phyloP scores from a whole-genome alignment of 2,888 invertebrate species.

The Syrista parreyssii region DNA sequence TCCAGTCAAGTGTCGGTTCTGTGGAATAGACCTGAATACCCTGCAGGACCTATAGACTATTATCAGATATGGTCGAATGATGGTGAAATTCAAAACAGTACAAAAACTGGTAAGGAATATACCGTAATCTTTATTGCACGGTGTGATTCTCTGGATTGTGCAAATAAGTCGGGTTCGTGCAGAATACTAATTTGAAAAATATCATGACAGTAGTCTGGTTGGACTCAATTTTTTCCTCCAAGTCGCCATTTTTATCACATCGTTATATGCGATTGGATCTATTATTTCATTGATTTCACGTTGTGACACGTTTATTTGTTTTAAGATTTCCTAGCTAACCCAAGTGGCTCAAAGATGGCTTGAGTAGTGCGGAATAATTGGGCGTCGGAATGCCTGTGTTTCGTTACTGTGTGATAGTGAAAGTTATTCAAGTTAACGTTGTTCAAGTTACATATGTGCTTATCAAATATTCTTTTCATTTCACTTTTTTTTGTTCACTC shows the following conservation, averaged over 20 bases:
- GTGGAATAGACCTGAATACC: conserved; percentile 67
- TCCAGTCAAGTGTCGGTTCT: conserved; percentile 65
- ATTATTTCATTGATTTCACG: too few species aligned
- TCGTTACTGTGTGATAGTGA: neutral
- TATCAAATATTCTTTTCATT: too few species aligned
- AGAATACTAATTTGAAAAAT: too few species aligned
- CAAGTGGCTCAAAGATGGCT: too few species aligned
- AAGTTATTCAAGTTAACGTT: neutral
- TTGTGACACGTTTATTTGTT: neutral
- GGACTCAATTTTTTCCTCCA: too few species aligned
- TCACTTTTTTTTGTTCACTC: too few species aligned
- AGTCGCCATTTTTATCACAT: too few species aligned
- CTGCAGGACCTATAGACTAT: conserved; percentile 67
- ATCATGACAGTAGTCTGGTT: too few species aligned
- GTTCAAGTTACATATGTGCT: too few species aligned
- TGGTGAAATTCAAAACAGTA: conserved; percentile 51
- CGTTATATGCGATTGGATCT: too few species aligned
- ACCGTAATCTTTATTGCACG: neutral
- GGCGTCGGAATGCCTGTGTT: neutral
- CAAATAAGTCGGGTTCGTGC: too few species aligned
- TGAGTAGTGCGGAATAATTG: neutral
- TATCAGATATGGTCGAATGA: conserved; percentile 68
- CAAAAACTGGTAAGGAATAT: conserved; percentile 41
- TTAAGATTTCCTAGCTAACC: neutral
- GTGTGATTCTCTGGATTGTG: too few species aligned